Percentiles rank a stretch among this genome's conserved stretches.
Evolutionary conservation across 2,797 vertebrate species (phyloP).

Genomic region (Holocentrus rufus): DNA sequence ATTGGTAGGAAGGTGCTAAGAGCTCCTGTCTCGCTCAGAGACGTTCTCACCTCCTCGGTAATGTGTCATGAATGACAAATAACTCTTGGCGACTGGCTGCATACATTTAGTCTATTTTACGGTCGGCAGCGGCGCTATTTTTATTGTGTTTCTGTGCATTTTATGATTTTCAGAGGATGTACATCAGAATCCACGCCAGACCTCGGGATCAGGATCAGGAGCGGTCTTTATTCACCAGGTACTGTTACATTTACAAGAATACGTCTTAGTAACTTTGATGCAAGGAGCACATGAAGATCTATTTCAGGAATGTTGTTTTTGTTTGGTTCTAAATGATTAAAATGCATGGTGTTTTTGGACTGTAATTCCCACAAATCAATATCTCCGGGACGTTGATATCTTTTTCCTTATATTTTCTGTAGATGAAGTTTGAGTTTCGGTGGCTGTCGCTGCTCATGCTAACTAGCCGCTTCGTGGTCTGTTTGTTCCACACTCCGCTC

Average conservation of each 20-base stretch:
- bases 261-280: not conserved
- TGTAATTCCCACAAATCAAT: too few species aligned
- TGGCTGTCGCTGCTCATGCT: too few species aligned
- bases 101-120: not conserved
- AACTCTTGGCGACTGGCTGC: conserved; percentile 1
- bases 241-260: not conserved
- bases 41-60: conserved; percentile 59
- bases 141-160: conserved; percentile 17
- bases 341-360: too few species aligned
- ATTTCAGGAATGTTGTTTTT: not conserved
- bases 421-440: too few species aligned
- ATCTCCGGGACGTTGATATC: too few species aligned
- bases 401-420: too few species aligned
- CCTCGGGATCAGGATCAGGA: too few species aligned
- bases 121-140: not conserved
- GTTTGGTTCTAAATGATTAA: too few species aligned
- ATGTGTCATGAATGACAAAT: conserved; percentile 52
- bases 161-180: not conserved
- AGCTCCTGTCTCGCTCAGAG: conserved; percentile 39
- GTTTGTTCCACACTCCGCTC: too few species aligned
- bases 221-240: too few species aligned
- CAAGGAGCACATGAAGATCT: not conserved
- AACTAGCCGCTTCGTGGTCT: too few species aligned
- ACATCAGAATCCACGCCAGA: too few species aligned
- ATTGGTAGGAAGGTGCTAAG: conserved; percentile 63